These are phyloP conservation scores for Ceratosolen solmsi DNA, from an alignment of 1,140 invertebrate species.

Conservation along the genomic window DNA sequence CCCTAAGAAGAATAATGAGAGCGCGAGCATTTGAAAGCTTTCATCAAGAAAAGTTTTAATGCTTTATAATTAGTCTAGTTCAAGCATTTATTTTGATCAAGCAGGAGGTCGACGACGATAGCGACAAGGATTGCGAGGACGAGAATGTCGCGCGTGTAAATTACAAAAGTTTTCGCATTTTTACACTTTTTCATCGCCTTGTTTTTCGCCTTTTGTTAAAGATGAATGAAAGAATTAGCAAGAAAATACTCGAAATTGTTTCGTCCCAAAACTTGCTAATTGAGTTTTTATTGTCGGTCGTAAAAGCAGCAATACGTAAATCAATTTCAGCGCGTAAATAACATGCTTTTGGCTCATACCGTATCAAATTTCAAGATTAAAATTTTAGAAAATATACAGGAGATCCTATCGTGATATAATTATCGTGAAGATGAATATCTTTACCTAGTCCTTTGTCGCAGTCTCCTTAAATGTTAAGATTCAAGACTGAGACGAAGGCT, in stretches of 20 bases:
- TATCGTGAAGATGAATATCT: too few species aligned
- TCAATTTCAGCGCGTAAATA: too few species aligned
- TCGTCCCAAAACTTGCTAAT: neutral
- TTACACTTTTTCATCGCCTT: neutral
- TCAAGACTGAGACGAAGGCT: constrained; percentile 13
- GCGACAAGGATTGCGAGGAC: too few species aligned
- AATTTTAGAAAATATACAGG: too few species aligned
- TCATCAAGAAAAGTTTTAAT: constrained; percentile 48
- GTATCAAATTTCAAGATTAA: too few species aligned
- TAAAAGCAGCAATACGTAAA: too few species aligned
- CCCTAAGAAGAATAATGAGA: neutral
- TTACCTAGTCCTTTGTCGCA: neutral
- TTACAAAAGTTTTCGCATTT: constrained; percentile 17
- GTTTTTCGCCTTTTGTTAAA: too few species aligned
- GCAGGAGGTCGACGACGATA: neutral
- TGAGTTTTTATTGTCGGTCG: neutral
- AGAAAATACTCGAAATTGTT: too few species aligned
- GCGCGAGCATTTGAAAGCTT: neutral
- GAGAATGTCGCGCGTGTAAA: constrained; percentile 1
- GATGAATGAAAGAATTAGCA: constrained; percentile 20
- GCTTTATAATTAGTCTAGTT: constrained; percentile 54
- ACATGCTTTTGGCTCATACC: too few species aligned
- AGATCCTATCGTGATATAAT: too few species aligned
- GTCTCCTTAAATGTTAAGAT: constrained; percentile 6
- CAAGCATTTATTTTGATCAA: constrained; percentile 40